Percentiles rank a stretch among this genome's conserved stretches.
phyloP scores from a whole-genome alignment of 2,888 invertebrate genomes.

The Eurytoma adleriae region DNA sequence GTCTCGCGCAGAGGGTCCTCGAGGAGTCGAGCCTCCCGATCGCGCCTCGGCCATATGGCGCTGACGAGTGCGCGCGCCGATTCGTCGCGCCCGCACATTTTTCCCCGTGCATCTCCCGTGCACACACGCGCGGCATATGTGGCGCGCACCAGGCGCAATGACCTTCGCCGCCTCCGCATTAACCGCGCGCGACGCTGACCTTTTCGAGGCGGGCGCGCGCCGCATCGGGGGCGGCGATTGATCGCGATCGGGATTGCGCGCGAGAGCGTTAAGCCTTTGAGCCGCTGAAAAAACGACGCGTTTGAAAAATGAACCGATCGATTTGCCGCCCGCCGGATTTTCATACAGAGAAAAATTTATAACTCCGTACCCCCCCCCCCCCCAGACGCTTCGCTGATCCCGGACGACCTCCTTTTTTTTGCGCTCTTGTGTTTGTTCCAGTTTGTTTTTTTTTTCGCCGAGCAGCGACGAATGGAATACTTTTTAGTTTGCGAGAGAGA shows the following conservation, averaged over 20 bases:
- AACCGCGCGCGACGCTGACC: too few relatives aligned
- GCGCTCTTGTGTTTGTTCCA: too few relatives aligned
- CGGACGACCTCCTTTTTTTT: not conserved
- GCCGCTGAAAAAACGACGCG: conserved; percentile 16
- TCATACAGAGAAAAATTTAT: conserved; percentile 40
- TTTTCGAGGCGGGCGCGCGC: not conserved
- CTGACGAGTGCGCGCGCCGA: not conserved
- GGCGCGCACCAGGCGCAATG: too few relatives aligned
- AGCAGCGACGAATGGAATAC: too few relatives aligned
- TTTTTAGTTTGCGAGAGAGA: too few relatives aligned
- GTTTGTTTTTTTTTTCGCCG: not conserved
- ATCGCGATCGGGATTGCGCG: not conserved
- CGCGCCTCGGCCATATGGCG: conserved; percentile 12
- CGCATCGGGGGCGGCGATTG: not conserved
- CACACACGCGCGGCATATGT: too few relatives aligned
- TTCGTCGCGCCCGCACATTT: not conserved
- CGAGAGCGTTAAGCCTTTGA: conserved; percentile 18
- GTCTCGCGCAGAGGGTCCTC: conserved; percentile 10
- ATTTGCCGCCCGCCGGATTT: conserved; percentile 12
- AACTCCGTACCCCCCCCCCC: not conserved
- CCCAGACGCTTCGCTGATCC: conserved; percentile 1
- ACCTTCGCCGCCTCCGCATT: too few relatives aligned
- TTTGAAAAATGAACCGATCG: conserved; percentile 41
- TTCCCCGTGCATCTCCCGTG: too few relatives aligned
- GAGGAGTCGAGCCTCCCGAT: not conserved